Evolutionary conservation across 2,888 invertebrate genomes (phyloP), one percentile per base, ranked within the genome.

Genomic region (Tinea pellionella): DNA sequence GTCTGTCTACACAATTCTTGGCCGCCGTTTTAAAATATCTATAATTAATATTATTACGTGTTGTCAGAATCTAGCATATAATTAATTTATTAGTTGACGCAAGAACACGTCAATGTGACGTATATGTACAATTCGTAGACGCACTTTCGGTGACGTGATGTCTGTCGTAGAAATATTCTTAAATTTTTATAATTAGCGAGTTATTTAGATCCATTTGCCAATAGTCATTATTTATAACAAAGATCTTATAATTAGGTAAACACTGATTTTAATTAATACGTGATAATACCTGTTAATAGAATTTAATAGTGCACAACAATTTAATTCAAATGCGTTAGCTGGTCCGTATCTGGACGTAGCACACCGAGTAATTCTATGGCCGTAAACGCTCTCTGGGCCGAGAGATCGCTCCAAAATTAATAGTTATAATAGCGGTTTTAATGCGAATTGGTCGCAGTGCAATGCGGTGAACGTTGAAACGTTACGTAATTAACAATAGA

Each of bases 401-500:
- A 3, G 29, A 13, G 60, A 55, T 56, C 60, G 62, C 59, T 62
- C 19, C 61, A 62, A 69, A 72, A 76, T 71, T 69, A 72, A 73
- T 71, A 75, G 68, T 71, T 71, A 73, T 71, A 72, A 73, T 70
- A 69, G 69, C 67, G 67, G 71, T 73, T 75, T 75, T 70, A 71
- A 74, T 70, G 68, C 66, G 72, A 74, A 73, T 75, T 73, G 73
- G 74, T 72, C 74, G 75, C 72, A 73, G 72, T 73, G 68, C 69
- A 68, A 66, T 77, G 78, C 67, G 77, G 78, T 72, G 67, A 69
- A 77, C 71, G 75, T 72, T 80, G 80, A 80, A 84, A 81, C 78
- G 84, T 83, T 78, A 79, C 79, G 79, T 82, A 86, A 87, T 85
- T 85, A 86, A 86, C 86, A 87, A 87, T 86, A 81, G 84, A 80